Base-by-base conservation (phyloP, 2,113 vertebrate species). In the Hypanus sabinus region DNA sequence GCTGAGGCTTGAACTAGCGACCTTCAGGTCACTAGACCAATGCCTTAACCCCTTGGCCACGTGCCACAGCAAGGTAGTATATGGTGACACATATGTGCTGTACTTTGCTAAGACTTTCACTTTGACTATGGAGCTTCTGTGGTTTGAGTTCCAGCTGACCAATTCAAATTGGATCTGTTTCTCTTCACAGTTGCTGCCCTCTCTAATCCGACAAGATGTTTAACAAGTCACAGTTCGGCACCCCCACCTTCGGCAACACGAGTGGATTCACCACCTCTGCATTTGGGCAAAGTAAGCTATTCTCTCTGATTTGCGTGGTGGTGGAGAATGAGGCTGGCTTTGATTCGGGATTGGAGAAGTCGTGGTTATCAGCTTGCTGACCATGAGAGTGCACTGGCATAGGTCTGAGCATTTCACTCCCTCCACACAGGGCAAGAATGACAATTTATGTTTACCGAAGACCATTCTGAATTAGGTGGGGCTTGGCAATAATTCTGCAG, bases 251-350 rank as follows among this genome's bases (percentile, higher is more conserved):
- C 94, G 98, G 98, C 94, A 97, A 97, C 83, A 97, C 98, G 0
- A 97, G 97, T 24, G 98, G 98, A 65, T 99, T 99, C 95, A 97
- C 98, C 57, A 96, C 98, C 0, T 99, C 98, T 3, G 98, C 98
- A 8, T 99, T 99, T 94, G 99, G 99, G 27, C 97, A 99, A 94
- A 99, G 99, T 99, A 95, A 98, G 98, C 98, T 0, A 46, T 46
- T 46, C 4, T n/a, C 4, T 46, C 46, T 3, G 4, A 3, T 46
- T 46, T 46, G 46, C 4, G 46, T 46, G 0, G 5, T 93, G 88
- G 16, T 75, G 27, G 60, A 65, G n/a, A 14, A 8, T 73, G 71
- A 5, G 11, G 68, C 68, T 1, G 65, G 65, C 68, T 70, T 70
- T 3, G 71, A 24, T 73, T 20, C 20, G 62, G 1, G 27, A 6